Conservation (phyloP, 2,113 vertebrate genomes). For the Megaleporinus macrocephalus region DNA sequence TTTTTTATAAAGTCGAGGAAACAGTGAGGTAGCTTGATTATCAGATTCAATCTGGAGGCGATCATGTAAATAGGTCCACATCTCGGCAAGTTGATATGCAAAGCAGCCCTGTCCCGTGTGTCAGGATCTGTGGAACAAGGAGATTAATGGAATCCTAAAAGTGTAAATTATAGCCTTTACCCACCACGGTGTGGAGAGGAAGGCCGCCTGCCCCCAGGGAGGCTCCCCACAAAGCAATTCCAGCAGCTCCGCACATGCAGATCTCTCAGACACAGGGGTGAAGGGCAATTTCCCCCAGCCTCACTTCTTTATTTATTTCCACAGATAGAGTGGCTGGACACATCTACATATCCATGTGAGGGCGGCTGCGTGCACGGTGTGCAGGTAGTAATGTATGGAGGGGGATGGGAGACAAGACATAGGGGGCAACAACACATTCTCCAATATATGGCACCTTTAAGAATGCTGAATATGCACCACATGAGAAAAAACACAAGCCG, state of each 20-base stretch:
- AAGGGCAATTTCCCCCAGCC: constrained; percentile 81
- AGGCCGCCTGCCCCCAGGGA: constrained; percentile 71
- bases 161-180: constrained; percentile 83
- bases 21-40: constrained; percentile 74
- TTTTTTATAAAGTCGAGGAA: constrained; percentile 56
- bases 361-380: constrained; percentile 28
- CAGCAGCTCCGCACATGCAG: constrained; percentile 75
- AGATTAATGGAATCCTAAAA: constrained; percentile 86
- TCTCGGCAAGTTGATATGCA: constrained; percentile 83
- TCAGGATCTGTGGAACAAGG: constrained; percentile 72
- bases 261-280: constrained; percentile 77
- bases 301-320: constrained; percentile 58
- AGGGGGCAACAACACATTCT: constrained; percentile 18
- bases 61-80: constrained; percentile 82
- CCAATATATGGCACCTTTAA: not conserved
- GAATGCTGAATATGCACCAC: constrained; percentile 11
- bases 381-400: constrained; percentile 32
- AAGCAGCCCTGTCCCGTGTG: constrained; percentile 82
- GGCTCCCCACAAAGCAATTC: constrained; percentile 80
- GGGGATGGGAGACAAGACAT: constrained; percentile 5
- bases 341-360: constrained; percentile 53
- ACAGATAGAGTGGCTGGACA: constrained; percentile 58
- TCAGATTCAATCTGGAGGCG: constrained; percentile 81
- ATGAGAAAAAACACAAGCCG: constrained; percentile 10
- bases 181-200: constrained; percentile 70